Evolutionary conservation across 37 sponge, comb jelly and placozoan species (phyloP).

Genomic region (Spongilla lacustris): DNA sequence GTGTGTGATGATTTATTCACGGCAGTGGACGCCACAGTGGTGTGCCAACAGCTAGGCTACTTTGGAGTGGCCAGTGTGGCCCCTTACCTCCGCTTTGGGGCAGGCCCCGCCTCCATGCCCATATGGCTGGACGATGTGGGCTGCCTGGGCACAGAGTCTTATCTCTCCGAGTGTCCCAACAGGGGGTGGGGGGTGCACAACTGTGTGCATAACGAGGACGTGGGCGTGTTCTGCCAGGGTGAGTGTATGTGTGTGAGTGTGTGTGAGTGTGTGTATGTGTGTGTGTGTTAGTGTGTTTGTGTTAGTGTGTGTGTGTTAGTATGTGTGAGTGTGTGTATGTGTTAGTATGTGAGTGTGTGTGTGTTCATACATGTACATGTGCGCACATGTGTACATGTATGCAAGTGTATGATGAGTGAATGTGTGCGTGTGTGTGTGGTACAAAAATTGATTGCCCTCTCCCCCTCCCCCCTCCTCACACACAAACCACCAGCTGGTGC

Average conservation of each 20-base stretch:
- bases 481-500: not conserved
- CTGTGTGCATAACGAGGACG: constrained; percentile 62
- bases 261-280: not conserved
- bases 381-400: too few species aligned
- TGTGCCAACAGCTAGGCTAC: constrained; percentile 55
- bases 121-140: constrained; percentile 53
- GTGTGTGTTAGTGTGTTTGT: too few species aligned
- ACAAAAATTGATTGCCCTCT: too few species aligned
- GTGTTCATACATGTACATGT: too few species aligned
- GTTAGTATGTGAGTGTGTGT: too few species aligned
- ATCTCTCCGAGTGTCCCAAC: constrained; percentile 20
- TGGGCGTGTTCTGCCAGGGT: constrained; percentile 28
- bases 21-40: constrained; percentile 20
- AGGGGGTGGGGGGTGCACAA: constrained; percentile 25
- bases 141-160: constrained; percentile 41
- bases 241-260: not conserved
- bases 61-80: constrained; percentile 2
- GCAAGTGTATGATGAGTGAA: not conserved
- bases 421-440: too few species aligned
- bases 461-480: too few species aligned
- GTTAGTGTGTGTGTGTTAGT: too few species aligned
- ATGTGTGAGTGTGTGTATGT: too few species aligned
- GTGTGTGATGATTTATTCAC: constrained; percentile 59
- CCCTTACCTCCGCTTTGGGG: not conserved
- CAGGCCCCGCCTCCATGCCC: not conserved